These are phyloP conservation scores for Aphrophora alni DNA, from an alignment of 2,888 invertebrate species.

Conservation along the genomic window DNA sequence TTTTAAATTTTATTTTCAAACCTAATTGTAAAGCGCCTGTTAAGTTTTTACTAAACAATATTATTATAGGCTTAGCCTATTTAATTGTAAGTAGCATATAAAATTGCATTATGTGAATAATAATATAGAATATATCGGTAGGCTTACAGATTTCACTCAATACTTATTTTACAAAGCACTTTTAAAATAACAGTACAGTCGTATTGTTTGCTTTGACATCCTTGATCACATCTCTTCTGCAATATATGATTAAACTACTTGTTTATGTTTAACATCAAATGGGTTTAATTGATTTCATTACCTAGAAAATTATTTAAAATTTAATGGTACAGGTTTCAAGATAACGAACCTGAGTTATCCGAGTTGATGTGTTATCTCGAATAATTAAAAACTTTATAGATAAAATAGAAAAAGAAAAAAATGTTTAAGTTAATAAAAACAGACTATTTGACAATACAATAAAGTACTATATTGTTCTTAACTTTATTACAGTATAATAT, in stretches of 20 bases:
- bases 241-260: neutral
- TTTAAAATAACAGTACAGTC: neutral
- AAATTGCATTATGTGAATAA: too few relatives aligned
- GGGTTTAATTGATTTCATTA: neutral
- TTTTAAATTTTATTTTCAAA: neutral
- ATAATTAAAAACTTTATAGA: too few relatives aligned
- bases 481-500: too few relatives aligned
- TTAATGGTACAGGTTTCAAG: too few relatives aligned
- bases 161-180: neutral
- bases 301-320: too few relatives aligned
- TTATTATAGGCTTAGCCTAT: neutral
- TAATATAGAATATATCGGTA: neutral
- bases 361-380: too few relatives aligned
- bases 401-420: too few relatives aligned
- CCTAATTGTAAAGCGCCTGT: neutral
- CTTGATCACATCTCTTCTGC: neutral
- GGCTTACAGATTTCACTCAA: neutral
- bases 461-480: too few relatives aligned
- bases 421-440: too few relatives aligned
- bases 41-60: neutral
- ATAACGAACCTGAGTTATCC: too few relatives aligned
- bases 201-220: neutral
- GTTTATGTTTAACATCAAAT: neutral
- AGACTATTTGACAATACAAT: too few relatives aligned
- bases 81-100: neutral